These are phyloP conservation scores for Drosophila sp. DNA, from an alignment of 1,140 invertebrate genomes.

Conservation along the genomic window DNA sequence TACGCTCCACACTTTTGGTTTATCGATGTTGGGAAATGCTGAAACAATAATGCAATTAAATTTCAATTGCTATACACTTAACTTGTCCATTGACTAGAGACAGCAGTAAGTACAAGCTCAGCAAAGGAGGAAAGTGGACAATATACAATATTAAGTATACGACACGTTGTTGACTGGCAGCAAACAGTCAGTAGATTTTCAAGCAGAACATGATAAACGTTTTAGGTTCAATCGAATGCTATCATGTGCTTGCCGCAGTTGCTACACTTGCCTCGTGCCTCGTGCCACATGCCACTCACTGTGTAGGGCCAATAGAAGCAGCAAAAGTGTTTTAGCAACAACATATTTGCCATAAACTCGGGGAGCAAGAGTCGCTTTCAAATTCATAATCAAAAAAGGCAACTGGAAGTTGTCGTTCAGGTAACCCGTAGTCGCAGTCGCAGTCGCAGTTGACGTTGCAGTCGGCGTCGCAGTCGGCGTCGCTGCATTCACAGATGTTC, in stretches of 20 bases:
- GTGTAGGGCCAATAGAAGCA: neutral
- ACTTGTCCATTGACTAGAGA: neutral
- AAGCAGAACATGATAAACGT: conserved; percentile 62
- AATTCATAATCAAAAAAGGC: conserved; percentile 40
- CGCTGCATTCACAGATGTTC: conserved; percentile 13
- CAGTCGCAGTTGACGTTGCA: neutral
- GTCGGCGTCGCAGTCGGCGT: neutral
- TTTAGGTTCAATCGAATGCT: conserved; percentile 4
- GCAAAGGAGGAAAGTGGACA: neutral
- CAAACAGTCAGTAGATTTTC: conserved; percentile 15
- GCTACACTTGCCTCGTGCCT: neutral
- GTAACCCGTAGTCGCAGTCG: conserved; percentile 7
- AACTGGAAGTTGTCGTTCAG: conserved; percentile 23
- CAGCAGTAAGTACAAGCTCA: neutral
- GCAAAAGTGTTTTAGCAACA: neutral
- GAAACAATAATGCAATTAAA: conserved; percentile 57
- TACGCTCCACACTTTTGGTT: conserved; percentile 7
- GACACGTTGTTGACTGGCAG: conserved; percentile 31
- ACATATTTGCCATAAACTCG: conserved; percentile 12
- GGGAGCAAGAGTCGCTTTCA: conserved; percentile 10
- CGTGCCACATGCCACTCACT: neutral
- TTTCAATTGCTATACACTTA: conserved; percentile 50
- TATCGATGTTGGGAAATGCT: conserved; percentile 6
- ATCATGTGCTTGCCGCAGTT: neutral
- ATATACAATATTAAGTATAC: conserved; percentile 58